Conservation (phyloP, 2,888 invertebrate genomes). For the Rhyacophila evoluta region DNA sequence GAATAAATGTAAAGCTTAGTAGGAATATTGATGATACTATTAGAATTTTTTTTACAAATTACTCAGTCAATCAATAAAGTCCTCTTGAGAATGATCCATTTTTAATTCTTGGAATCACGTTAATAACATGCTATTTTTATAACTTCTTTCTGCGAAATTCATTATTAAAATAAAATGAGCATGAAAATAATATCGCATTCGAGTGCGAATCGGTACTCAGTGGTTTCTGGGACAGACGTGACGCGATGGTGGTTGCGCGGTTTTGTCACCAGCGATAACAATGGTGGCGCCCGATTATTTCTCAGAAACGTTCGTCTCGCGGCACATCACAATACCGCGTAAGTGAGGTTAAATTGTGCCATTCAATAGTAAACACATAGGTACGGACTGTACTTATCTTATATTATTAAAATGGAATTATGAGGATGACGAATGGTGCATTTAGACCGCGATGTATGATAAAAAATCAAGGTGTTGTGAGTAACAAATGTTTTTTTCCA, state of each 20-base stretch:
- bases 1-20: too few species aligned
- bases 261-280: slow-evolving; percentile 3
- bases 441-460: neutral
- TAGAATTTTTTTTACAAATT: too few species aligned
- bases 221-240: slow-evolving; percentile 2
- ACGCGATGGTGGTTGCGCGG: neutral
- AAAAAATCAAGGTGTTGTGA: neutral
- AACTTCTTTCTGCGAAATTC: neutral
- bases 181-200: neutral
- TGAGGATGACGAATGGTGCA: neutral
- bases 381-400: neutral
- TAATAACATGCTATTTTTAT: neutral
- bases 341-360: neutral
- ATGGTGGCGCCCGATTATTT: neutral
- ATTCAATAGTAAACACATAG: neutral
- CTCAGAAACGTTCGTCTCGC: neutral
- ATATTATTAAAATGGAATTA: neutral
- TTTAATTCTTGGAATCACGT: neutral
- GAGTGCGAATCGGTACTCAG: neutral
- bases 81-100: neutral
- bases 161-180: neutral
- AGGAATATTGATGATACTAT: too few species aligned
- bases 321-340: slow-evolving; percentile 3
- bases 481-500: neutral
- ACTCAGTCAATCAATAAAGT: too few species aligned